phyloP scores from a whole-genome alignment of 2,797 vertebrate species.

The Mycteria americana region DNA sequence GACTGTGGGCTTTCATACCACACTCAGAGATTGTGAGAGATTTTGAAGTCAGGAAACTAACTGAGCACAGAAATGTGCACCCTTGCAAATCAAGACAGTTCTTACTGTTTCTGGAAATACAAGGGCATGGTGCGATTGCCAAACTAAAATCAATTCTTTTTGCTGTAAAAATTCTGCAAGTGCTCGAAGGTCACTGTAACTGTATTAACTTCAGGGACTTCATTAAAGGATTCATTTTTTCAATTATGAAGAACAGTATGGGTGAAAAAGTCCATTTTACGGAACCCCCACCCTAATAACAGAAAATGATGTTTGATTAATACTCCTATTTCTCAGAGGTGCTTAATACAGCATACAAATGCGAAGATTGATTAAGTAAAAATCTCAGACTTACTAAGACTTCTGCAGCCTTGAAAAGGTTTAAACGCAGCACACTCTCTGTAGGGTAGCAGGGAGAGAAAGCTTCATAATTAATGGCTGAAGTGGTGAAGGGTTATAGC shows the following conservation, averaged over 20 bases:
- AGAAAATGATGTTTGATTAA: slow-evolving; percentile 30
- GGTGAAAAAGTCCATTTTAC: slow-evolving; percentile 9
- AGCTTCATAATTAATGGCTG: background rate
- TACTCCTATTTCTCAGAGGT: background rate
- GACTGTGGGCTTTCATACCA: background rate
- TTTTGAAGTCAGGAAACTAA: background rate
- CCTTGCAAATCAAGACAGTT: background rate
- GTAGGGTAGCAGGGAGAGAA: background rate
- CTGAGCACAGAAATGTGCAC: background rate
- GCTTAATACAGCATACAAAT: background rate
- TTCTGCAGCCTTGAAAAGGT: background rate
- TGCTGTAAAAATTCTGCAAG: background rate
- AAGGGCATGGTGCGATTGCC: background rate
- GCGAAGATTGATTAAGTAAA: background rate
- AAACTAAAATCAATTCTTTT: background rate
- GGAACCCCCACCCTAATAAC: background rate
- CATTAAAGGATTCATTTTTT: slow-evolving; percentile 33
- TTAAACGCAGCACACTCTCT: background rate
- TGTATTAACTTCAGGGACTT: slow-evolving; percentile 1
- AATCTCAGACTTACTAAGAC: background rate
- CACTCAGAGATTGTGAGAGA: background rate
- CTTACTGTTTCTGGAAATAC: background rate
- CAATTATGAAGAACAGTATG: slow-evolving; percentile 5
- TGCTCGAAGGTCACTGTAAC: background rate
- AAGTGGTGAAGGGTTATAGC: background rate